These are phyloP conservation scores for Amphiprion clarkii DNA, from an alignment of 2,797 vertebrate species.

Conservation along the genomic window DNA sequence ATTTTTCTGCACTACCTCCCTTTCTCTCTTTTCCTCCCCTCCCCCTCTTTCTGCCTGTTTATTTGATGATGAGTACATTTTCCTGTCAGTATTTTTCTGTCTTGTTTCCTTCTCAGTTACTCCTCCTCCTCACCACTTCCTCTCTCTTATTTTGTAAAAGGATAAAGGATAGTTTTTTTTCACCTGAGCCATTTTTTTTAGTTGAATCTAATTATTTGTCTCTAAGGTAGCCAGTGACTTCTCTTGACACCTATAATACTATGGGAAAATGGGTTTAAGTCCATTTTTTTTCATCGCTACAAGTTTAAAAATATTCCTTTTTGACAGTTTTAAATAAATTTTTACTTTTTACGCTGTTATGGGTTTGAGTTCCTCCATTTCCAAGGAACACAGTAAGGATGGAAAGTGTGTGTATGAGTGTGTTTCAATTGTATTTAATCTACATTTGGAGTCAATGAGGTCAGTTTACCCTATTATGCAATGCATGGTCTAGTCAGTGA, in stretches of 20 bases:
- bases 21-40: neutral
- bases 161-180: neutral
- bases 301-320: slow-evolving; percentile 25
- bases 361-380: slow-evolving; percentile 25
- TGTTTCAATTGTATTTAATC: neutral
- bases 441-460: slow-evolving; percentile 18
- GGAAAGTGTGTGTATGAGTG: neutral
- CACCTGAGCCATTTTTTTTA: slow-evolving; percentile 1
- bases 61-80: slow-evolving; percentile 39
- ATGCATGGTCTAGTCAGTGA: neutral
- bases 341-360: slow-evolving; percentile 23
- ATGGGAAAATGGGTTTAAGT: slow-evolving; percentile 25
- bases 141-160: slow-evolving; percentile 24
- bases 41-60: neutral
- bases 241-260: slow-evolving; percentile 33
- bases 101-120: neutral
- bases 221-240: slow-evolving; percentile 16
- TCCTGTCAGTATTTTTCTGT: slow-evolving; percentile 5
- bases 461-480: neutral
- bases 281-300: slow-evolving; percentile 14
- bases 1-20: slow-evolving; percentile 4
- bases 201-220: slow-evolving; percentile 31
- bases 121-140: neutral
- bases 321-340: neutral
- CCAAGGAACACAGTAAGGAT: slow-evolving; percentile 10